Evolutionary conservation across 2,113 vertebrate genomes (phyloP), one percentile per base, ranked within the genome.

Genomic region (Oxygymnocypris stewartii): DNA sequence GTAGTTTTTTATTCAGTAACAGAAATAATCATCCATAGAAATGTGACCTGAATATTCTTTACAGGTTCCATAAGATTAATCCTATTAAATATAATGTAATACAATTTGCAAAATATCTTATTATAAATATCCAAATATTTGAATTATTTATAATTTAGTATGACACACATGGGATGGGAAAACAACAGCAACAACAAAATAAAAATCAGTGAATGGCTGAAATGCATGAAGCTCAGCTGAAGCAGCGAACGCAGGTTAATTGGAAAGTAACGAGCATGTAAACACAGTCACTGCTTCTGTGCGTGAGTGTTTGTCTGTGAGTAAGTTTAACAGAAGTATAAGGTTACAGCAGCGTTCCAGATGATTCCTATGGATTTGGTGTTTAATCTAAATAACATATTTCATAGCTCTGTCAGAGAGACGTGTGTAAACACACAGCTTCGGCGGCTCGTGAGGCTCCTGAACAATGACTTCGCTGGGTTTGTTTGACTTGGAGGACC

Each of bases 401-500:
- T 71, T 40, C 90, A 90, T 91, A 88, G 89, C 78, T 87, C 80
- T 13, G 25, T 61, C 89, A 89, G 65, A 89, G 65, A 84, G 80
- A 91, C 91, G 78, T 92, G 93, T 92, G 91, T 93, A 93, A 91
- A 92, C 87, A 13, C 86, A 42, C 18, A 89, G 88, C 86, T 92
- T 92, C 91, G 90, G 88, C 89, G 16, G 57, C 63, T 90, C 12
- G 59, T 89, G 86, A 90, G 89, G 77, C 89, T 87, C 87, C 82
- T 78, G 88, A 91, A 91, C 91, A 91, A 90, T 90, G 90, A 92
- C 91, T 94, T 94, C 90, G 88, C 89, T 88, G 86, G 79, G 89
- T 94, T 94, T 94, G 93, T 95, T 95, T 94, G 88, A 87, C 90
- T 95, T 94, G 93, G 93, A 94, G 86, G 90, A 90, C 89, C 90